phyloP scores from a whole-genome alignment of 1,140 invertebrate species.

The Onthophagus taurus region DNA sequence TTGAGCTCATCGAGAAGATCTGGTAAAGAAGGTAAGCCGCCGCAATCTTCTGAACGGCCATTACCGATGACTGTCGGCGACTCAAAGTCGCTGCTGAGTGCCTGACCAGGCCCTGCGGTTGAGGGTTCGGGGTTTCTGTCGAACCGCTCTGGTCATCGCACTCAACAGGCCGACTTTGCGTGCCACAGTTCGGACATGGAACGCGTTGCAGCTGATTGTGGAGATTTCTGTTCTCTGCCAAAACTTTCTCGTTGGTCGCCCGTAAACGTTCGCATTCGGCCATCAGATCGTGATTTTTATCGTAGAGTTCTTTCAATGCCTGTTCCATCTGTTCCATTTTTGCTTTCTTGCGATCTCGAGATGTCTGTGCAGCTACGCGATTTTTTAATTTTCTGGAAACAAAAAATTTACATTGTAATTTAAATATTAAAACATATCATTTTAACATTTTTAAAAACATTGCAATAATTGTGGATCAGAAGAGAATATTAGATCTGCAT shows the following conservation, averaged over 20 bases:
- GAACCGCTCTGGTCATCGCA: constrained; percentile 57
- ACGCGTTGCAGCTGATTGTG: constrained; percentile 42
- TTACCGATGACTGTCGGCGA: constrained; percentile 33
- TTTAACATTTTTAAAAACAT: neutral
- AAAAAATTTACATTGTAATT: neutral
- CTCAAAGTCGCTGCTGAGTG: constrained; percentile 46
- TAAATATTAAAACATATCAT: neutral
- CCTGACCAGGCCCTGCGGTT: constrained; percentile 66
- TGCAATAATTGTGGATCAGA: too few relatives aligned
- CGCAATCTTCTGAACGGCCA: constrained; percentile 52
- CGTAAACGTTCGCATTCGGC: constrained; percentile 55
- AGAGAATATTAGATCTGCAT: too few relatives aligned
- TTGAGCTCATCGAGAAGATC: constrained; percentile 62
- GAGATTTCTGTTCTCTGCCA: constrained; percentile 53
- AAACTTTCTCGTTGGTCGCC: constrained; percentile 52
- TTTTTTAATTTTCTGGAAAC: constrained; percentile 90
- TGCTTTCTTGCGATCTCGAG: constrained; percentile 92
- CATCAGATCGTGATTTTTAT: constrained; percentile 52
- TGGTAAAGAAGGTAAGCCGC: constrained; percentile 69
- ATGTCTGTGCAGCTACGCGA: constrained; percentile 94
- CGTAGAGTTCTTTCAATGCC: constrained; percentile 52
- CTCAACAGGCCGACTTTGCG: constrained; percentile 43
- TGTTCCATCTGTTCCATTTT: constrained; percentile 81
- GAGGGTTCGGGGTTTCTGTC: constrained; percentile 67
- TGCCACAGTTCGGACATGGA: constrained; percentile 41